phyloP scores from a whole-genome alignment of 2,888 invertebrate genomes.

The Anthophora plumipes region DNA sequence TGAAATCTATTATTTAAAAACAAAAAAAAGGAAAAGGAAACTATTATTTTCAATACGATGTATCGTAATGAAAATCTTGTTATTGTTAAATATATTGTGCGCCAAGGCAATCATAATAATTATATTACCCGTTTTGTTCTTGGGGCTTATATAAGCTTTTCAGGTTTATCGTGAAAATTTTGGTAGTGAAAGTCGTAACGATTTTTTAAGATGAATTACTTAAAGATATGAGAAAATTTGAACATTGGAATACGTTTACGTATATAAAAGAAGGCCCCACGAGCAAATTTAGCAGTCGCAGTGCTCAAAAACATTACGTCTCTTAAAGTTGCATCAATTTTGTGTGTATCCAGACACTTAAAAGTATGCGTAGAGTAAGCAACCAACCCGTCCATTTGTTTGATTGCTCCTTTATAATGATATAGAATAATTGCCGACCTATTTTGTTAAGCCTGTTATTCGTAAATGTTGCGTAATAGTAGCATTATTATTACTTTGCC shows the following conservation, averaged over 20 bases:
- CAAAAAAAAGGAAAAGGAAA: conserved; percentile 24
- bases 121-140: conserved; percentile 58
- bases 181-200: conserved; percentile 11
- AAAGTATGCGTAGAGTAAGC: conserved; percentile 55
- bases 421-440: conserved; percentile 36
- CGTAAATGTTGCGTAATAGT: conserved; percentile 41
- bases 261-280: conserved; percentile 21
- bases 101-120: conserved; percentile 65
- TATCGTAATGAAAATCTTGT: conserved; percentile 57
- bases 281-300: conserved; percentile 46
- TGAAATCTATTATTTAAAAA: conserved; percentile 42
- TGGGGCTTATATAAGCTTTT: conserved; percentile 53
- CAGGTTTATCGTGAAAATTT: conserved; percentile 8
- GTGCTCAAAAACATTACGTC: conserved; percentile 60
- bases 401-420: conserved; percentile 52
- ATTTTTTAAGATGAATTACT: conserved; percentile 34
- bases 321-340: conserved; percentile 45
- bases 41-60: conserved; percentile 61
- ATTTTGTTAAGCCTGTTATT: conserved; percentile 50
- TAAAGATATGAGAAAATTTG: background rate
- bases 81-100: conserved; percentile 63
- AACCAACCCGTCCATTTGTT: conserved; percentile 68
- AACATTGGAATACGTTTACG: conserved; percentile 20
- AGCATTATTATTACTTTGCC: conserved; percentile 62
- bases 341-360: conserved; percentile 45